Conservation (phyloP, 2,888 invertebrate species). For the Hypsopygia costalis region DNA sequence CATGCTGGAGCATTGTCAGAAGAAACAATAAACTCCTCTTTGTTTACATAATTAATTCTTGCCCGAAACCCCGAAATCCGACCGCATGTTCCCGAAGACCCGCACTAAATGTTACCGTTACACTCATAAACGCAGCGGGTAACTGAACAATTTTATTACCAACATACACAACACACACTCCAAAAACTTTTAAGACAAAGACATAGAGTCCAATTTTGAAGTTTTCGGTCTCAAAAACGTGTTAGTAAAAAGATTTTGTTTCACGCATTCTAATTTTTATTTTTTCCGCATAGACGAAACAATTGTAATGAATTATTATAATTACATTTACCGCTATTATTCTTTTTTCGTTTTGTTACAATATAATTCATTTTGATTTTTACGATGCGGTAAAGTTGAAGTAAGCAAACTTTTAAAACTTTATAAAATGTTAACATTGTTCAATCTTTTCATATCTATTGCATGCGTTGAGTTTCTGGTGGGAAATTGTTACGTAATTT, state of each 20-base stretch:
- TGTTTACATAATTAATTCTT: conserved; percentile 74
- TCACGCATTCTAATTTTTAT: conserved; percentile 53
- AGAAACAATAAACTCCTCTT: conserved; percentile 66
- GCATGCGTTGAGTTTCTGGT: conserved; percentile 4
- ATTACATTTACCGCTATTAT: conserved; percentile 41
- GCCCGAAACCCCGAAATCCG: conserved; percentile 53
- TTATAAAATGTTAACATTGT: conserved; percentile 4
- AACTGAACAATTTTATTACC: conserved; percentile 34
- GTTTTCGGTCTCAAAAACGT: conserved; percentile 5
- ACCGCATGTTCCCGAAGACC: conserved; percentile 50
- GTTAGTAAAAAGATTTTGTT: conserved; percentile 37
- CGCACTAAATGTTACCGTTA: conserved; percentile 46
- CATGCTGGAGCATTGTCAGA: conserved; percentile 51
- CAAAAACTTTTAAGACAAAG: conserved; percentile 19
- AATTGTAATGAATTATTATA: conserved; percentile 55
- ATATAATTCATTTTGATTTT: conserved; percentile 30
- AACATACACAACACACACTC: conserved; percentile 14
- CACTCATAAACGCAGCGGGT: conserved; percentile 63
- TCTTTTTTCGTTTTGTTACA: conserved; percentile 46
- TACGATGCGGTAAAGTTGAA: conserved; percentile 26
- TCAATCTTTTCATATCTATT: not conserved
- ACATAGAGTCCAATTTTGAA: conserved; percentile 23
- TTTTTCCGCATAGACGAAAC: conserved; percentile 54
- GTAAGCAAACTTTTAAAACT: not conserved
- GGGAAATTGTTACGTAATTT: too few relatives aligned